Base-by-base conservation (phyloP, 2,888 invertebrate species). In the Auanema sp. region DNA sequence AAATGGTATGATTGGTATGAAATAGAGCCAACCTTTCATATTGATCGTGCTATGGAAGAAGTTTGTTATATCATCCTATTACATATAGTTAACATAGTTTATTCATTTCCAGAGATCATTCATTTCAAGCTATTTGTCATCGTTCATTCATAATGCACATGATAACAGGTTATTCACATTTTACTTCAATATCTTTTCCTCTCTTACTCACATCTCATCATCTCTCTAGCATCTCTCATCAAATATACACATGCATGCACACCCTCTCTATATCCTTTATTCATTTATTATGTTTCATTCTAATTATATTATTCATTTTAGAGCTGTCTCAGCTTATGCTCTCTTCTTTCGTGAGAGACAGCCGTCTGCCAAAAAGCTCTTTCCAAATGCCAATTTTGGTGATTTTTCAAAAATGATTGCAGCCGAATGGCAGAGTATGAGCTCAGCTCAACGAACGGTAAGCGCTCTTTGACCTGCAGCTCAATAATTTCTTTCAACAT, bases 321-420 rank as follows among this genome's bases (percentile, higher is more conserved):
- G 47, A 8, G 47, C 47, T 5, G 47, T 47, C 3, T 47, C 47
- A 3, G 47, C 47, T 5, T 47, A 47, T 21, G 47, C 47, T 47
- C 16, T 47, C 16, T 47, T 47, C 47, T 47, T 47, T 21, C 47
- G 47, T 18, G 47, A 47, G 47, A 16, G 47, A 6, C 47, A 47
- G 21, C 47, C 47, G 16, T 47, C 21, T 16, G 47, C 47, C 16
- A 47, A 47, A 47, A 21, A 16, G 6, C 47, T 16, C 21, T 47
- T 16, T 16, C 47, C 47, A 3, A 21, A 47, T 18, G 47, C 47
- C 47, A 47, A 16, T 21, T 47, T 47, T 47, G 47, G 47, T 47
- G 47, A 47, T 21, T 47, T 18, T 10, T 47, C 47, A 3, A 47
- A 47, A 47, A 47, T 47, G 21, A 47, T 47, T 18, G 47, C 47